A percentile compares a stretch with the other conserved stretches of the same genome.
phyloP scores from a whole-genome alignment of 1,140 invertebrate genomes.

The Caerostris darwini region DNA sequence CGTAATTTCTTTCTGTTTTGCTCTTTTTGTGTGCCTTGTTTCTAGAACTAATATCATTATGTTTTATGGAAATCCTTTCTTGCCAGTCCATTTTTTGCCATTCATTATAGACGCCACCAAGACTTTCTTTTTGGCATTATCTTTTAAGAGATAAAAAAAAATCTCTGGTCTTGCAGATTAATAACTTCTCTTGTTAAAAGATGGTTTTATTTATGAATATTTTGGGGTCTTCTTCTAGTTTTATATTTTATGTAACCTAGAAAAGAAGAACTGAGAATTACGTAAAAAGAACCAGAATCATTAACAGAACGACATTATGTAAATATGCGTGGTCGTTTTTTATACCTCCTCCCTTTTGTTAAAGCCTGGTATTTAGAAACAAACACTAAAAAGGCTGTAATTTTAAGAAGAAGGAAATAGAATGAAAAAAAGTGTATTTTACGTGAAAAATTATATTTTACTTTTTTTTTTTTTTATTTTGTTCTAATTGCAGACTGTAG shows the following conservation, averaged over 20 bases:
- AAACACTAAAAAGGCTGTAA: conserved; percentile 33
- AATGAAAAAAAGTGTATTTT: neutral
- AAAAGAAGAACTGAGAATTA: conserved; percentile 1
- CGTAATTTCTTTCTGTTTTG: conserved; percentile 8
- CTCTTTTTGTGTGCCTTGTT: neutral
- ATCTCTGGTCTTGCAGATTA: conserved; percentile 13
- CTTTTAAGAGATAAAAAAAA: conserved; percentile 17
- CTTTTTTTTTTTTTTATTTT: no score
- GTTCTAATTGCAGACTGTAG: neutral
- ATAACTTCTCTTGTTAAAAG: conserved; percentile 42
- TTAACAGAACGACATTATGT: conserved; percentile 71
- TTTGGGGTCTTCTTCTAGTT: neutral
- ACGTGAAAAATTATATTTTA: conserved; percentile 39
- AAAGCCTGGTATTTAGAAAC: conserved; percentile 57
- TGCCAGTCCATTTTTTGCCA: conserved; percentile 10
- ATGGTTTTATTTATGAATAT: conserved; percentile 33
- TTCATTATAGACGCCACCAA: conserved; percentile 11
- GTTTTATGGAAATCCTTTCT: conserved; percentile 53
- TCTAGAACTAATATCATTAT: neutral
- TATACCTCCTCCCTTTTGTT: conserved; percentile 30
- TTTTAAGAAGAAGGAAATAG: neutral
- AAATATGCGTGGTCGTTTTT: conserved; percentile 69
- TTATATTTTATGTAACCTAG: neutral
- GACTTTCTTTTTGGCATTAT: neutral
- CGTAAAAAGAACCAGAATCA: conserved; percentile 56